Conservation (phyloP, 2,888 invertebrate genomes). For the Notodromas monacha region DNA sequence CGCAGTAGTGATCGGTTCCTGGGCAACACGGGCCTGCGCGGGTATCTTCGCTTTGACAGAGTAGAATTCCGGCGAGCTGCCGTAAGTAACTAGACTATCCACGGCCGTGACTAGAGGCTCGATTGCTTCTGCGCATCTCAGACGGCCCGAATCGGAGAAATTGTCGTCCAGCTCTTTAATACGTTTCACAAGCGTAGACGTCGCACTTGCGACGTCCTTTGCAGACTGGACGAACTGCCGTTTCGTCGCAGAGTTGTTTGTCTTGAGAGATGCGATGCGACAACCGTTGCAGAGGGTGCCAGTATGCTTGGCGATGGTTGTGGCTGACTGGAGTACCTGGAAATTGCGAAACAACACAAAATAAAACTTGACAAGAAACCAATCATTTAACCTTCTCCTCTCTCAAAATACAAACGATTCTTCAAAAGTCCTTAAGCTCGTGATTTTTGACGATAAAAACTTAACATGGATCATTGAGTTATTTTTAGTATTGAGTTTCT, state of each 20-base stretch:
- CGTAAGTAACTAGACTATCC: conserved; percentile 63
- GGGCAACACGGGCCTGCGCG: conserved; percentile 39
- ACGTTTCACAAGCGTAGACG: conserved; percentile 67
- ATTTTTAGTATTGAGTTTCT: no score
- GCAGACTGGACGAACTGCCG: conserved; percentile 88
- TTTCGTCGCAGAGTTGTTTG: conserved; percentile 63
- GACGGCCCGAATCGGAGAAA: conserved; percentile 38
- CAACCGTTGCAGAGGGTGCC: conserved; percentile 82
- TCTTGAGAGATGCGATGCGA: conserved; percentile 60
- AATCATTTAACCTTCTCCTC: no score
- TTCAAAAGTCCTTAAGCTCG: no score
- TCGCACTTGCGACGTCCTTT: conserved; percentile 83
- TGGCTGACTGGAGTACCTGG: conserved; percentile 34
- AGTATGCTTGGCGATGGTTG: conserved; percentile 79
- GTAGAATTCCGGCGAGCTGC: conserved; percentile 70
- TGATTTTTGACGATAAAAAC: no score
- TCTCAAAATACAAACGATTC: no score
- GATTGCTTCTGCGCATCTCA: conserved; percentile 39
- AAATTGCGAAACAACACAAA: conserved; percentile 31
- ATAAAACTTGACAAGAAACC: no score
- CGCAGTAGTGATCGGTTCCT: conserved; percentile 55
- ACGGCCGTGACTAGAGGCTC: conserved; percentile 61
- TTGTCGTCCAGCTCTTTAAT: conserved; percentile 58
- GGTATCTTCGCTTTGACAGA: conserved; percentile 71
- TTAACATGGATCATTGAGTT: no score